Conservation (phyloP, 2,888 invertebrate species). For the Augochlorella aurata region DNA sequence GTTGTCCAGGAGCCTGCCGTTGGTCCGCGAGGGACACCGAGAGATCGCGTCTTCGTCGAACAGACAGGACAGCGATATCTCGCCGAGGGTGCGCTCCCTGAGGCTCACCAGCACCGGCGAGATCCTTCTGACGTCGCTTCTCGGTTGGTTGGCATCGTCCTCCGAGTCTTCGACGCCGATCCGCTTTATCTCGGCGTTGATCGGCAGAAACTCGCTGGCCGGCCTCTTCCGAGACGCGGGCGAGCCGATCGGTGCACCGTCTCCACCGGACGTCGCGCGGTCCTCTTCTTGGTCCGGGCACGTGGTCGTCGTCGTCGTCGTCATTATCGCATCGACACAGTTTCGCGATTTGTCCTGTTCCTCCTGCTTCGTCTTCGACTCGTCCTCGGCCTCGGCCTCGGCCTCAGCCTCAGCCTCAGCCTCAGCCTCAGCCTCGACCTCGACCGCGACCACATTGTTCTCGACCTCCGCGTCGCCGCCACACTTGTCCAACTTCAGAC, state of each 20-base stretch:
- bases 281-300: conserved; percentile 20
- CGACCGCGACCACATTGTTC: no score
- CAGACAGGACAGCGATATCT: conserved; percentile 75
- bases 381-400: not conserved
- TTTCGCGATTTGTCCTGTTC: not conserved
- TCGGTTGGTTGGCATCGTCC: conserved; percentile 76
- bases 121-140: conserved; percentile 77
- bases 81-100: conserved; percentile 78
- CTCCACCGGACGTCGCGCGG: not conserved
- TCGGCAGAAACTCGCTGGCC: conserved; percentile 72
- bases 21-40: conserved; percentile 25
- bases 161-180: conserved; percentile 79
- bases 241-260: not conserved
- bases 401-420: not conserved
- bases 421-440: not conserved
- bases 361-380: not conserved
- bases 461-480: not conserved
- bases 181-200: conserved; percentile 74
- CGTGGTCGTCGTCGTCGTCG: conserved; percentile 1
- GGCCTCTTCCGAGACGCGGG: conserved; percentile 66
- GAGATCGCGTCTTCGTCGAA: conserved; percentile 44
- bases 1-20: conserved; percentile 7
- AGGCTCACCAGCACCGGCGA: conserved; percentile 79
- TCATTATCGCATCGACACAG: no score
- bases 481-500: conserved; percentile 12